Percentiles rank a stretch among this genome's conserved stretches.
Evolutionary conservation across 1,140 invertebrate species (phyloP).

Genomic region (Caerostris extrusa): DNA sequence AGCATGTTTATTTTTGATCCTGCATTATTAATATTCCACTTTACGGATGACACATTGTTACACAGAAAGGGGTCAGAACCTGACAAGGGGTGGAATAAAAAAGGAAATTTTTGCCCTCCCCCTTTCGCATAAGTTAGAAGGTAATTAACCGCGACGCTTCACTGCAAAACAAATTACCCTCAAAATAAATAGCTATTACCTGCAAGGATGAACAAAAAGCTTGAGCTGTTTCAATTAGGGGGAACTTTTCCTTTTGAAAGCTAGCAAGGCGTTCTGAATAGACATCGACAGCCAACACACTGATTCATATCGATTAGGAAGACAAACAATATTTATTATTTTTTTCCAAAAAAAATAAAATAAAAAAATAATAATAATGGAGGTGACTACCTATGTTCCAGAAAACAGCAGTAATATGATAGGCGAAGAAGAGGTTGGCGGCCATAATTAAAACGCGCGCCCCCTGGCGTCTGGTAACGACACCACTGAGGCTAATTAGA

Average conservation of each 20-base stretch:
- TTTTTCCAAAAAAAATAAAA: no score
- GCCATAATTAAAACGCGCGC: slow-evolving; percentile 48
- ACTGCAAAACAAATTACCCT: slow-evolving; percentile 40
- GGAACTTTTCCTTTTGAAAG: neutral
- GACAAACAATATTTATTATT: slow-evolving; percentile 49
- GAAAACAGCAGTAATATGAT: neutral
- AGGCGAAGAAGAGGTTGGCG: neutral
- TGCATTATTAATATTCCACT: slow-evolving; percentile 60
- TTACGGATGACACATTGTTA: slow-evolving; percentile 28
- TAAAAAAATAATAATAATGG: neutral
- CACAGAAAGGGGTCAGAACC: slow-evolving; percentile 43
- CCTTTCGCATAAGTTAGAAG: slow-evolving; percentile 40
- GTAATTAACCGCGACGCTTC: slow-evolving; percentile 58
- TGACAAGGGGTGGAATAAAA: slow-evolving; percentile 8
- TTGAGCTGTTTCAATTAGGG: slow-evolving; percentile 53
- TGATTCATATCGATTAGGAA: slow-evolving; percentile 36
- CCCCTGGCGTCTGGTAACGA: slow-evolving; percentile 65
- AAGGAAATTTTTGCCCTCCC: neutral
- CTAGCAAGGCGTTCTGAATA: slow-evolving; percentile 20
- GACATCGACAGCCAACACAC: neutral
- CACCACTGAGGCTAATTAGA: slow-evolving; percentile 62
- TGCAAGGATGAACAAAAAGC: neutral
- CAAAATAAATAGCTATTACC: slow-evolving; percentile 65
- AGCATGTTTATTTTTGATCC: neutral
- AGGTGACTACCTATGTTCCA: no score